Base-by-base conservation (phyloP, 2,888 invertebrate species). In the Fabriciana adippe region DNA sequence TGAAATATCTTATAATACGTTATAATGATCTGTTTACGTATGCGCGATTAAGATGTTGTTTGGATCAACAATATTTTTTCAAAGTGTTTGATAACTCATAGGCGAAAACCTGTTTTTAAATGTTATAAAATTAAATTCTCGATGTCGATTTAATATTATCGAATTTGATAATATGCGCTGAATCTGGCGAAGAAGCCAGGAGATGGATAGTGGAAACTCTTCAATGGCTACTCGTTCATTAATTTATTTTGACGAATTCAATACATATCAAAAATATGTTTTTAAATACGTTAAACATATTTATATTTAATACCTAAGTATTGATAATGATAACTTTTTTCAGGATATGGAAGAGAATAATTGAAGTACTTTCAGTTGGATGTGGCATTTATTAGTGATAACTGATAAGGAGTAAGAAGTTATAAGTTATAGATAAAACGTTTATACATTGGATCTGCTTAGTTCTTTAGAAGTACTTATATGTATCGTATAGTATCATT, bases 261-360 rank as follows among this genome's bases (percentile, higher is more conserved):
- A 26, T 26, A 26, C 26, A 26, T 4, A 26, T 26, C 26, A 26
- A 26, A 26, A 26, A 4, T 5, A 26, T 26, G 5, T 26, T 26
- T 26, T 26, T 26, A 26, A 26, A 26, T 26, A 26, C 26, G 26
- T 26, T 26, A 26, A 26, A 26, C 4, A 26, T 26, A 26, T 26
- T n/a, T 50, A 50, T 31, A 6, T 55, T 55, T 41, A 1, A 35
- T 55, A 55, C 11, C 16, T 18, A 11, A 53, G 21, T 13, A 13
- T 18, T 35, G 48, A 45, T 15, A 62, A 4, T 8, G 45, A 31
- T 56, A 50, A 72, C 68, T 73, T 74, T 76, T 83, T 80, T 51
- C 84, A 88, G 88, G 88, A 88, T 68, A 68, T 82, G 67, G 88
- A 88, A 72, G 88, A 88, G 73, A 88, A 82, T 75, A 85, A 79